Base-by-base conservation (phyloP, 2,113 vertebrate species). In the Anolis sagrei region DNA sequence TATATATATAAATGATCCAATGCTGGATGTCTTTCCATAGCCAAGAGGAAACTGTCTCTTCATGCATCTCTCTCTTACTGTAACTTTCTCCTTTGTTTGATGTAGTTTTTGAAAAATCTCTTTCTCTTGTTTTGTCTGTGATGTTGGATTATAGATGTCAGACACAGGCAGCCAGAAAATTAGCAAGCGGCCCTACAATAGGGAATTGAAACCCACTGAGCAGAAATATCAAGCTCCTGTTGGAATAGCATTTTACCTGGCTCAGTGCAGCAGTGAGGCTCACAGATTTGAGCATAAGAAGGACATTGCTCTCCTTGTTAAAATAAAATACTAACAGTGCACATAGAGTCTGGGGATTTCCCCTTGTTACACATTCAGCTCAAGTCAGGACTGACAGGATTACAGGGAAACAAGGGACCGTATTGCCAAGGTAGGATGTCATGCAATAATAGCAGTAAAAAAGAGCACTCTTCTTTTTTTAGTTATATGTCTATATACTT, bases 141-240 rank as follows among this genome's bases (percentile, higher is more conserved):
- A 49, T 80, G 2, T 11, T 32, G 58, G 1, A 72, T 86, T 79
- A 78, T 19, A 89, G 77, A 27, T 87, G 62, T 81, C 74, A 87
- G 58, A 73, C 19, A 72, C 29, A 77, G 49, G 87, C 83, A 90
- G 2, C 1, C 49, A 83, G 83, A 84, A 75, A 25, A 3, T 18
- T 74, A 89, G 2, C 2, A 70, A 90, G 19, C 14, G 74, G 29
- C 27, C 70, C 5, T 32, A 3, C 39, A 84, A 69, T 1, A 73
- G 16, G 85, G n/a, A 80, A 72, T 1, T 70, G 2, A 89, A 91
- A 88, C 25, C 58, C 70, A 83, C 3, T 79, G 70, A 86, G 87
- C 0, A 82, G 69, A 66, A 93, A 58, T 58, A 86, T 2, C 51
- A 83, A 74, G 66, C 77, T 32, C 14, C 64, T 81, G 0, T 84